phyloP scores from a whole-genome alignment of 2,797 vertebrate genomes.

The Nasua narica region DNA sequence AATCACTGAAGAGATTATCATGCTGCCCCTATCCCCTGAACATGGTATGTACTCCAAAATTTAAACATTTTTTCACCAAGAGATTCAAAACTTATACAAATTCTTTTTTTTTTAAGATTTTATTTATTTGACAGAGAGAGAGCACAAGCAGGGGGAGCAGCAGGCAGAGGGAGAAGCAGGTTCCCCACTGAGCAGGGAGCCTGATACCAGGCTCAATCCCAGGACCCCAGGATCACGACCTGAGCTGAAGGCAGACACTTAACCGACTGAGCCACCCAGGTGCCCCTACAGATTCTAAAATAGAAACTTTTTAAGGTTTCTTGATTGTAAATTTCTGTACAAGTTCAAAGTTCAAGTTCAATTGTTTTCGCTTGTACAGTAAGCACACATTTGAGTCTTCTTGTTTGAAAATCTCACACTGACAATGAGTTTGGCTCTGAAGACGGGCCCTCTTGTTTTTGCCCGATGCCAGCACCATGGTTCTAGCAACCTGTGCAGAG shows the following conservation, averaged over 20 bases:
- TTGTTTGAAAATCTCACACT: neutral
- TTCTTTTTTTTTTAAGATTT: neutral
- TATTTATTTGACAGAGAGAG: neutral
- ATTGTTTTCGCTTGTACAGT: neutral
- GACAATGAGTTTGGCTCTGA: neutral
- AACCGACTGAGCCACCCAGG: neutral
- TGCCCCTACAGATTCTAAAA: neutral
- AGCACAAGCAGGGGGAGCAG: neutral
- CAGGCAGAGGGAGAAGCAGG: neutral
- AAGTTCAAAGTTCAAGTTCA: neutral
- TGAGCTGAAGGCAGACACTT: neutral
- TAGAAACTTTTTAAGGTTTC: neutral
- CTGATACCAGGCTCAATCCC: too few species aligned
- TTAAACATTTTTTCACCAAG: neutral
- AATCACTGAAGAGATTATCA: neutral
- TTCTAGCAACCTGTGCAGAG: neutral
- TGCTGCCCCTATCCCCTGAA: fast-evolving
- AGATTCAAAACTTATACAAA: neutral
- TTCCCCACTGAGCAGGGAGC: neutral
- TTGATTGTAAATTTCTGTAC: neutral
- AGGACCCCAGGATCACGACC: neutral
- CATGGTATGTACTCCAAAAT: neutral
- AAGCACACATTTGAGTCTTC: neutral
- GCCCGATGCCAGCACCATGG: neutral
- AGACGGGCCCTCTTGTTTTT: neutral